Base-by-base conservation (phyloP, 2,888 invertebrate genomes). In the Papilio demoleus region DNA sequence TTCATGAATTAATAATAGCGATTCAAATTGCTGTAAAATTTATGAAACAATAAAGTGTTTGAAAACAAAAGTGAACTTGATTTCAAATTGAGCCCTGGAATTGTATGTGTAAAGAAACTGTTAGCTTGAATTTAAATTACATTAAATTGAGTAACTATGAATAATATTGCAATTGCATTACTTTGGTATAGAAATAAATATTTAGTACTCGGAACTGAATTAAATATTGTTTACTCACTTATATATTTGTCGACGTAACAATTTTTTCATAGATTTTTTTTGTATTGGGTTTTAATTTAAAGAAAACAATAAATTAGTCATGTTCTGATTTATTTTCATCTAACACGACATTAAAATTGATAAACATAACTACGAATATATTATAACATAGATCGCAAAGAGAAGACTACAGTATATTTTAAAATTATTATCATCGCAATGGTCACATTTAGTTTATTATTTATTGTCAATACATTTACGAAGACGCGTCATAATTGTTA, bases 281-380 rank as follows among this genome's bases (percentile, higher is more conserved):
- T n/a, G n/a, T n/a, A n/a, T n/a, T n/a, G n/a, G 22, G 4, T 22
- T 27, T 9, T 11, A 24, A 12, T 12, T 4, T 50, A 2, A 56
- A 56, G 9, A n/a, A 87, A 84, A 86, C 78, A 78, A 72, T 36
- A 59, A 66, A 22, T 42, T 76, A 78, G 81, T 81, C 81, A 83
- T 79, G 77, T 82, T 83, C 79, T 75, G 77, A 77, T 87, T 87
- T 88, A 87, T 88, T 88, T 88, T 86, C 85, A 88, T 77, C 83
- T 85, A 86, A 86, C 80, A 85, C 77, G 81, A 84, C 79, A 81
- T 79, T 84, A 82, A 80, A 75, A 77, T 83, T 78, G 80, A 79
- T 72, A 73, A 72, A 72, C n/a, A 77, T 79, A 82, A 76, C 74
- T 76, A 78, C 74, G 74, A 76, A 81, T 76, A 73, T 73, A 70